Percentiles rank a stretch among this genome's conserved stretches.
Evolutionary conservation across 2,888 invertebrate species (phyloP).

Genomic region (Eudemis profundana): DNA sequence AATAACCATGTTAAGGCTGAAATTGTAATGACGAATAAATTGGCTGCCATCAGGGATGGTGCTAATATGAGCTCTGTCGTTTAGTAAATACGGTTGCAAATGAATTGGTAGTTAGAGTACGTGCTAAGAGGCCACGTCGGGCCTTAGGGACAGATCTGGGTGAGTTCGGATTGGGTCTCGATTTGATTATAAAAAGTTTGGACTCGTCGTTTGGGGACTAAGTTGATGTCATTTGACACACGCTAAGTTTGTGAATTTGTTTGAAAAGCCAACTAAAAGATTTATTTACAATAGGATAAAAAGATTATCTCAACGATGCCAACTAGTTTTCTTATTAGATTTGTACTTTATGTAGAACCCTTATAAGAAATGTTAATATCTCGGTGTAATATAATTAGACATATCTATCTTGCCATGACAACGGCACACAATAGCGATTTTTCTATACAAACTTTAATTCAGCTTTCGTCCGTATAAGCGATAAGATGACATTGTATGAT

Average conservation of each 20-base stretch:
- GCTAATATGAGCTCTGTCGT: slow-evolving; percentile 14
- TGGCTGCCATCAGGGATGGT: neutral
- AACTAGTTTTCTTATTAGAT: no score
- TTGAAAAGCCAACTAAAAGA: slow-evolving; percentile 1
- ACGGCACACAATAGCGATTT: no score
- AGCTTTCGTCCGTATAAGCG: no score
- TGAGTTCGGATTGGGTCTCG: slow-evolving; percentile 9
- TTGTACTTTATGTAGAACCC: no score
- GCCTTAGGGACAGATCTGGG: slow-evolving; percentile 21
- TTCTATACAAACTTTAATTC: no score
- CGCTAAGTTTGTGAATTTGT: slow-evolving; percentile 5
- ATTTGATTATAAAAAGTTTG: slow-evolving; percentile 26
- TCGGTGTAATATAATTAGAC: neutral
- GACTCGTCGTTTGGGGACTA: neutral
- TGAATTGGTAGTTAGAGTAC: neutral
- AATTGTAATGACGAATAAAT: neutral
- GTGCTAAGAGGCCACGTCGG: slow-evolving; percentile 17
- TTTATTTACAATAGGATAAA: neutral
- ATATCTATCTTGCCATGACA: no score
- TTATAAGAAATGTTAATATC: neutral
- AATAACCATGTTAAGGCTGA: neutral
- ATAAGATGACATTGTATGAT: no score
- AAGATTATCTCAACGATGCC: neutral
- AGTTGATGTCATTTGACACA: slow-evolving; percentile 4
- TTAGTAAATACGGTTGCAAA: slow-evolving; percentile 17